Base-by-base conservation (phyloP, 1,140 invertebrate species). In the Drosophila kurseongensis region DNA sequence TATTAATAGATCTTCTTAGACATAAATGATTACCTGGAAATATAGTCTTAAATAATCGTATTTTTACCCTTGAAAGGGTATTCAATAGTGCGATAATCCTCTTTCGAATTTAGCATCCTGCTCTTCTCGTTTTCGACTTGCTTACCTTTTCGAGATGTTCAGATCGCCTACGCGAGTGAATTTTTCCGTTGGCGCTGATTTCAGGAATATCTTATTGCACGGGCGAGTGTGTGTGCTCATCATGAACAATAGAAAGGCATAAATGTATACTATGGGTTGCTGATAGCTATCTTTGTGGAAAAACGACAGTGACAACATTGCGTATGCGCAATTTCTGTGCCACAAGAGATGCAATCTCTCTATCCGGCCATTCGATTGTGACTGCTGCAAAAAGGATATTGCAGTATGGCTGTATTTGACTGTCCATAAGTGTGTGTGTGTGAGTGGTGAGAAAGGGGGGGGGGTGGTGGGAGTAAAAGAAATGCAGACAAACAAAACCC, bases 181-280 rank as follows among this genome's bases (percentile, higher is more conserved):
- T 48, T 40, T 6, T n/a, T 32, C 18, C 44, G 5, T 29, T 55
- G 50, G 50, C 51, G 65, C 58, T 71, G 51, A 69, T 71, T 72
- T 58, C 45, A 8, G 5, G 41, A 57, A 58, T 50, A 57, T 71
- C 50, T 71, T 58, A 71, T 58, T 58, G 60, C 47, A 51, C 38
- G 9, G 12, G 23, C 10, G 9, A 16, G 35, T 36, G 12, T 41
- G 36, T 6, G n/a, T 32, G 67, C 51, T 68, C 66, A 69, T 69
- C 63, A 9, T 16, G 42, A 69, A 71, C 67, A 72, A 72, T 72
- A 71, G 66, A 72, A 50, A 71, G 48, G 51, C 66, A 72, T 58
- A 71, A 71, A 69, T 35, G 41, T 50, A 41, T 58, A 41, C 65
- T 68, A 68, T 18, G 41, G 35, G 38, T 38, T 44, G 63, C 47